Evolutionary conservation across 2,113 vertebrate species (phyloP), one percentile per base, ranked within the genome.

Genomic region (Gymnocephalus cernua): DNA sequence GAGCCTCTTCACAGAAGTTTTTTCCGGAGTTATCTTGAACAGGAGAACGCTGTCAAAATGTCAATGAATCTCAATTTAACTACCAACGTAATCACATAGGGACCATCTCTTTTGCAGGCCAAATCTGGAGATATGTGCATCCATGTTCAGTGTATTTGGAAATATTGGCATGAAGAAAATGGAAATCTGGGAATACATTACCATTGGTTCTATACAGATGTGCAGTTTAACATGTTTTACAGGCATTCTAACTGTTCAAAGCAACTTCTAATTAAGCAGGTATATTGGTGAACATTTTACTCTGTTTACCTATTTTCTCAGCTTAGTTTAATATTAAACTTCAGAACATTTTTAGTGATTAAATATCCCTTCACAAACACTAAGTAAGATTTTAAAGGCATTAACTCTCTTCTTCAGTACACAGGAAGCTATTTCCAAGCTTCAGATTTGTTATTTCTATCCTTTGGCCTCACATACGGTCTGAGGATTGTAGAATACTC

Each of bases 1-100:
- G 85, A 72, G 86, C 79, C 85, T 92, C 90, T 91, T 88, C 76
- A 91, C 86, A 91, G 81, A 85, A 86, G 86, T 90, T 79, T 92
- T 86, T 91, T 76, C 86, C 41, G 38, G 82, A 87, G 87, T 88
- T 88, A 88, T 88, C 81, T 84, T 27, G 47, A 83, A 90, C 91
- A 92, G 70, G 77, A 88, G 88, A 75, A 76, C 10, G 51, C 88
- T 90, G 90, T 92, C 89, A 91, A 93, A 92, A 89, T 90, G 88
- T 93, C 89, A 93, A 77, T 80, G 83, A 90, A 90, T 91, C 84
- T 91, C 78, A 91, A 83, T 91, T 90, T 88, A 85, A 79, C 80
- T 29, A 80, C 73, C 71, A 77, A 85, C 71, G 78, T 81, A 78
- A 88, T 89, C 88, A 90, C 83, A 86, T 2, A 13, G 89, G 83